Base-by-base conservation (phyloP, 2,113 vertebrate genomes). In the Aleadryas rufinucha region DNA sequence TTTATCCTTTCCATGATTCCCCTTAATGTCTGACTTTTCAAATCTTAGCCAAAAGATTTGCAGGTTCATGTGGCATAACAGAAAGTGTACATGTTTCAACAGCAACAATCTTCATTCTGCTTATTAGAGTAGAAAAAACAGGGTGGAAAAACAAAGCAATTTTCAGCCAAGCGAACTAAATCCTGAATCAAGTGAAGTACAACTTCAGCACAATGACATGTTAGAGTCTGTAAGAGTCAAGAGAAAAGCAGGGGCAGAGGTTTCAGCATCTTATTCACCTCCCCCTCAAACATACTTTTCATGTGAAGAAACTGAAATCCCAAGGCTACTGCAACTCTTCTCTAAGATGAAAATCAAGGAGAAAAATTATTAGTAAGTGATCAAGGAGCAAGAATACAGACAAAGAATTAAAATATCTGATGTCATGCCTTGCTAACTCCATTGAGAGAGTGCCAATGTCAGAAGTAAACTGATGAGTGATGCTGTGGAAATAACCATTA, bases 161-260 rank as follows among this genome's bases (percentile, higher is more conserved):
- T 91, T 91, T 82, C 87, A 93, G 60, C 61, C 70, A 87, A 84
- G 50, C 33, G 82, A 93, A 91, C 74, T 44, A 78, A 91, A 66
- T 89, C 72, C 60, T 81, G 60, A 93, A 68, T 66, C 68, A 70
- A 93, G 23, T 27, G 16, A 91, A 95, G 33, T 52, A 96, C 81
- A 91, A 52, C 69, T 96, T 70, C 44, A 87, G 72, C 64, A 89
- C 59, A 90, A 80, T 66, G 47, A 66, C 33, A 20, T 2, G 8
- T 44, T 28, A 66, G 42, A 77, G 59, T 63, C 2, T 1, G 41
- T 66, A 78, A 63, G 59, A 90, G 54, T 33, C 47, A 63, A 57
- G 53, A 81, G 52, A 26, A 89, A 90, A 84, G 50, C 2, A 3
- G 27, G 27, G 42, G 11, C 59, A 77, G 28, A 64, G 39, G 41